Evolutionary conservation across 2,888 invertebrate genomes (phyloP), one percentile per base, ranked within the genome.

Genomic region (Tenthredo livida): DNA sequence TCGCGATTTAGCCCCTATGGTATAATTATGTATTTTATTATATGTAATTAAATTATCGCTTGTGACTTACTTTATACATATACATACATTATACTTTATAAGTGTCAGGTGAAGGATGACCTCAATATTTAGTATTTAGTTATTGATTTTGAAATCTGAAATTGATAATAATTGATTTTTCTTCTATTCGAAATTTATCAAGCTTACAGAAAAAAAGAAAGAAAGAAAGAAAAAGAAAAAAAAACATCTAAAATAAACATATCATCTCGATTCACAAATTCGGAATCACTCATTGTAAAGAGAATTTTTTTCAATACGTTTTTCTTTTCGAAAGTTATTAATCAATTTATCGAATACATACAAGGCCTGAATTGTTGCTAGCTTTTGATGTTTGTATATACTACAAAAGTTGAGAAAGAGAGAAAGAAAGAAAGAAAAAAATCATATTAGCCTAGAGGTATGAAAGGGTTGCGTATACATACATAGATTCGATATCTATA

Each of bases 321-420:
- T 50, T 83, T 70, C 37, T 67, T 25, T 83, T 70, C 37, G 33
- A 67, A 83, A 83, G 43, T 67, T 67, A 58, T n/a, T 61, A 21
- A 37, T 67, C 12, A 67, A 67, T 67, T n/a, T 54, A 54, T n/a
- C n/a, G n/a, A 54, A 54, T 33, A 67, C 29, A 67, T 67, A 86
- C 84, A 78, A 85, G 85, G 86, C 87, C 86, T 88, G 86, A 83
- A 84, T 80, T 84, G 83, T 86, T 86, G 78, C 88, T 87, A 86
- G 82, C 86, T 89, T 89, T 84, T 73, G 86, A 83, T 86, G 86
- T 89, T 87, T 89, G 88, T 89, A 89, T 86, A 89, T 89, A 87
- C 83, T 84, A 84, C 73, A 82, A 85, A 85, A 82, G 65, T 82
- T 83, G 70, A 83, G 43, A 70, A 83, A 6, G 37, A 37, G 7